Evolutionary conservation across 2,888 invertebrate species (phyloP), one percentile per base, ranked within the genome.

Genomic region (Brachyopa scutellaris): DNA sequence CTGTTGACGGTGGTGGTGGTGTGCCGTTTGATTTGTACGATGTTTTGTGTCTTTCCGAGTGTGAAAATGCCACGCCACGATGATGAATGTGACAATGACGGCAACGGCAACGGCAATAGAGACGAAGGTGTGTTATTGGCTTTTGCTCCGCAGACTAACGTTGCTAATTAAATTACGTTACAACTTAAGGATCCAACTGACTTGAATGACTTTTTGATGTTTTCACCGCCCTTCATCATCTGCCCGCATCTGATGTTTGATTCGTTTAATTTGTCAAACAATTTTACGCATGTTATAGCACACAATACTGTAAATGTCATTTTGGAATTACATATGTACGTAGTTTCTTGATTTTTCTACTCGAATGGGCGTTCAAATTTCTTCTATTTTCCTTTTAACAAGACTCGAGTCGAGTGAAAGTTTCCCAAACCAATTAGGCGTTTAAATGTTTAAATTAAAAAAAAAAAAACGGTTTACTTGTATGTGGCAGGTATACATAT

Each of bases 191-290:
- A 57, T 61, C 19, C 17, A 42, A 21, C 29, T 57, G 51, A 59
- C 33, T 40, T 51, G 78, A 73, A 53, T 73, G 73, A 59, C 55
- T 70, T 80, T 80, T 57, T 70, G 69, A 64, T 74, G 66, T 66
- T 74, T 36, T 40, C 33, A 11, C 11, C 47, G 7, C 49, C 40
- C 26, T 19, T 47, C 6, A n/a, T 3, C 13, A 0, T 36, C 13
- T n/a, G n/a, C n/a, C n/a, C n/a, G n/a, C n/a, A n/a, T n/a, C 26
- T 26, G 4, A 57, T 33, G 64, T 57, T 51, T 82, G 70, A 82
- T 82, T 76, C 61, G 66, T 66, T 76, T 80, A 70, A 80, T 76
- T 76, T 64, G 33, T 76, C 76, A 76, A 76, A 70, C 69, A 70
- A 76, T 66, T 76, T 76, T 45, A 82, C 70, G 61, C 76, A 70